Base-by-base conservation (phyloP, 2,797 vertebrate genomes). In the Iguana delicatissima region DNA sequence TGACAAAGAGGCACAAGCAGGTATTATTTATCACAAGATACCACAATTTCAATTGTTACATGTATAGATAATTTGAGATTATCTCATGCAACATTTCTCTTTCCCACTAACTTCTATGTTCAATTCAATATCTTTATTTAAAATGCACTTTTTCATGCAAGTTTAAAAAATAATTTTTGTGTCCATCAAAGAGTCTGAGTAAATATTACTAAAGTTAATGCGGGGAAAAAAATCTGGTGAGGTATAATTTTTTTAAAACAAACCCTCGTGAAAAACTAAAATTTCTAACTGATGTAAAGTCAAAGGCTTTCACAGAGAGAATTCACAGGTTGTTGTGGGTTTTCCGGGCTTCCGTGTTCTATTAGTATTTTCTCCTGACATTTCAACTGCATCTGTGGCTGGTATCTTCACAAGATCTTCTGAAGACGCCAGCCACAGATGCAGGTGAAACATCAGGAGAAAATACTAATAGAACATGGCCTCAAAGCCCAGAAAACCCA, bases 131-230 rank as follows among this genome's bases (percentile, higher is more conserved):
- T 64, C 59, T 62, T 22, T 69, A 29, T 59, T 35, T 80, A 5
- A 86, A 85, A 55, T 5, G 22, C 38, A 59, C 6, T 38, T 86
- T 86, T 76, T 50, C 20, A 46, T 46, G 67, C 80, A 91, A 83
- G 1, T 90, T 82, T 32, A 89, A 38, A 46, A 82, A 93, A 89
- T 20, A 79, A 0, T 76, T 18, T 73, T 8, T 20, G 52, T 67
- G 73, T 69, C 64, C 81, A 38, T 8, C 80, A 89, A 94, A 91
- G 50, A 1, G 18, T 32, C 62, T 73, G 32, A 52, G 9, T 50
- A 52, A 46, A n/a, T 85, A 85, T n/a, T 13, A 32, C 29, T 85
- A 52, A 85, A 14, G 10, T 62, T 35, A 83, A 62, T 8, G 22
- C 62, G 10, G 2, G 1, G n/a, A 20, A 52, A 29, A n/a, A 32